A percentile compares a stretch with the other conserved stretches of the same genome.
Evolutionary conservation across 2,888 invertebrate genomes (phyloP).

Genomic region (Gastrophysa polygoni): DNA sequence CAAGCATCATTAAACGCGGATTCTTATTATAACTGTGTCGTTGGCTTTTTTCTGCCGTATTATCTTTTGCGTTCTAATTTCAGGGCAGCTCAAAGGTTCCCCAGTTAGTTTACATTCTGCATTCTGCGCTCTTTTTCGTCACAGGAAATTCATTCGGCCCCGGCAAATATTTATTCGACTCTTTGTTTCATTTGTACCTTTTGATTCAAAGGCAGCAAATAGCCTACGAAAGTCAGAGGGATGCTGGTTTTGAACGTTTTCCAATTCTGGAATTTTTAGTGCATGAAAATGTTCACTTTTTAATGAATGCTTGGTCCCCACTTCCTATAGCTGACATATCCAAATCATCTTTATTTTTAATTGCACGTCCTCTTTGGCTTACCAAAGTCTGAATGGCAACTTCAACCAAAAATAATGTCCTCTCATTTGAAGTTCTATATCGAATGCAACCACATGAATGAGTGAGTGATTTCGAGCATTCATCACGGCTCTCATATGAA

Average conservation of each 20-base stretch:
- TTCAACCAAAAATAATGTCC: too few species aligned
- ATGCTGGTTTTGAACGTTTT: neutral
- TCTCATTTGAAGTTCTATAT: too few species aligned
- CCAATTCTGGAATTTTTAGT: neutral
- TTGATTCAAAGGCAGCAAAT: neutral
- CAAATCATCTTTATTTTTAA: too few species aligned
- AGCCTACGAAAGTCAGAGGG: neutral
- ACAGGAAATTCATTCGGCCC: slow-evolving; percentile 28
- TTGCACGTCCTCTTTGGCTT: too few species aligned
- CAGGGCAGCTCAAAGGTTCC: slow-evolving; percentile 47
- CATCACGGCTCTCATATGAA: too few species aligned
- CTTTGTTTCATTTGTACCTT: slow-evolving; percentile 25
- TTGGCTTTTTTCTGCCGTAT: slow-evolving; percentile 52
- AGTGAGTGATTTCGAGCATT: too few species aligned
- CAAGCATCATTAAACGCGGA: slow-evolving; percentile 54
- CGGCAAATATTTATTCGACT: slow-evolving; percentile 30
- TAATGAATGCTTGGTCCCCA: neutral
- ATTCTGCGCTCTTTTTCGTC: slow-evolving; percentile 33
- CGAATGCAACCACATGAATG: too few species aligned
- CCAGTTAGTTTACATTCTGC: slow-evolving; percentile 53
- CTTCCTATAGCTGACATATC: neutral
- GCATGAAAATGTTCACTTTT: neutral
- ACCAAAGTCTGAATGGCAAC: too few species aligned
- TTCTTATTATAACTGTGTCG: slow-evolving; percentile 55
- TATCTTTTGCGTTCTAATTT: slow-evolving; percentile 55